Evolutionary conservation across 2,888 invertebrate species (phyloP), one percentile per base, ranked within the genome.

Genomic region (Agriopis marginaria): DNA sequence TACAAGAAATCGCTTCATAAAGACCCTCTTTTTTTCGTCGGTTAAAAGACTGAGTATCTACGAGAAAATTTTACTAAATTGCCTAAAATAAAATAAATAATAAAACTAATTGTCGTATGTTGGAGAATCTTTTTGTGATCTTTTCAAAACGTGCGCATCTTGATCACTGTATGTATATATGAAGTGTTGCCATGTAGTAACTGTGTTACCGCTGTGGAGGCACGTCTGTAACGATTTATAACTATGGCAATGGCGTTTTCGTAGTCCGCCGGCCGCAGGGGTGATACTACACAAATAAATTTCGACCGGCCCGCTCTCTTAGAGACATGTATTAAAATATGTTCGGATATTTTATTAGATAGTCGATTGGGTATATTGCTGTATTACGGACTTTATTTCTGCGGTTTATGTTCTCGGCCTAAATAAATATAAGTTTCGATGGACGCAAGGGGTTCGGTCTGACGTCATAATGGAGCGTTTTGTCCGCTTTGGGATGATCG

Each of bases 211-310:
- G 77, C 75, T 70, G 79, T 77, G 77, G 75, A 78, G 81, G 83
- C 84, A 86, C 86, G 85, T 86, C 87, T 84, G 78, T 85, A 78
- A 83, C 86, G 85, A 91, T 91, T 91, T 90, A 91, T 90, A 84
- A 82, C 86, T 80, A 84, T 86, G 83, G 85, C 87, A 86, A 88
- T 86, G 82, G 83, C 82, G 82, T 86, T 86, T 89, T 86, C 84
- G 85, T 83, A 86, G 82, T 84, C 84, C 82, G 77, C 81, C 84
- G 84, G 84, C 83, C 83, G 75, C 79, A 81, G 73, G 85, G 83
- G 86, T 87, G 88, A 87, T 88, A 86, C 86, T 84, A 85, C 87
- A 84, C 86, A 89, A 89, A 91, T 91, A 91, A 89, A 90, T 90
- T 88, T 86, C 82, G 80, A 84, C 82, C 82, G 84, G 84, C 82